Base-by-base conservation (phyloP, 2,888 invertebrate genomes). In the Pteria penguin region DNA sequence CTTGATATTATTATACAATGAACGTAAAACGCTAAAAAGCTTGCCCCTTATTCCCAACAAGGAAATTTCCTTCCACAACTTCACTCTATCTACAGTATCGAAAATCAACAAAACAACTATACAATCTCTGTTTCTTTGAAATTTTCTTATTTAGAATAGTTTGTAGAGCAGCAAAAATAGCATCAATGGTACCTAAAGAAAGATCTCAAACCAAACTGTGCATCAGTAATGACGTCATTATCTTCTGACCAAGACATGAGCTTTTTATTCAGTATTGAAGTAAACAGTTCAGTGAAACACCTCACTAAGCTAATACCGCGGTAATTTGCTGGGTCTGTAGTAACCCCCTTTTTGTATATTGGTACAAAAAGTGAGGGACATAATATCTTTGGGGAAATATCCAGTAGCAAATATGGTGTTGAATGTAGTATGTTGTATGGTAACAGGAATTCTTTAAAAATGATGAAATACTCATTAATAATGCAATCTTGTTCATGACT, bases 121-220 rank as follows among this genome's bases (percentile, higher is more conserved):
- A 79, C 31, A 79, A 62, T 26, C 54, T 63, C 18, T 63, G 31
- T 31, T 73, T 74, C 4, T 45, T 24, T 14, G 26, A 54, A 0
- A 77, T 14, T 24, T 74, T 57, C 33, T 63, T 79, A 33, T 71
- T 52, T 5, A 77, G 70, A 14, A 79, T 54, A n/a, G 67, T 27
- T 14, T 75, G 45, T 3, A 78, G 61, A 4, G 71, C n/a, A n/a
- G n/a, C 52, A 70, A 79, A 79, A 14, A 82, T 78, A 26, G 67
- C 75, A 68, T 80, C 82, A 24, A 72, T 57, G 0, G 78, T 82
- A 29, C 69, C n/a, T 62, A 52, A 45, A 33, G 14, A 57, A 54
- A 18, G 62, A 14, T 67, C 57, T 72, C 66, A 79, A 81, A n/a
- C 79, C 78, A 58, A 79, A 77, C 63, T 82, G 79, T 29, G 78